Percentiles rank a stretch among this genome's conserved stretches.
These are phyloP conservation scores for Cariama cristata DNA, from an alignment of 2,113 vertebrate species.

Conservation along the genomic window DNA sequence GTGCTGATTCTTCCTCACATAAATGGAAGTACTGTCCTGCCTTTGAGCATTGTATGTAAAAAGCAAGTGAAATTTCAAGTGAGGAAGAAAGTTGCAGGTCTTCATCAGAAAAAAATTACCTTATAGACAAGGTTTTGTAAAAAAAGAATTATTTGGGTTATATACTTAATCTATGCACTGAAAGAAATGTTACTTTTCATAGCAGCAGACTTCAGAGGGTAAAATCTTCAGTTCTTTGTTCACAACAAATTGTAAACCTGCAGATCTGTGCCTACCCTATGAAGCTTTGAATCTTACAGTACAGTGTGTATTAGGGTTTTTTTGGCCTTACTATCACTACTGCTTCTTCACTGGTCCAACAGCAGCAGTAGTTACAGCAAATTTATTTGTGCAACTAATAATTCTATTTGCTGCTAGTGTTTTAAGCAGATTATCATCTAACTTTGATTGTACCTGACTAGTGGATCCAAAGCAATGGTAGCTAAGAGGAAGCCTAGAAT, in stretches of 20 bases:
- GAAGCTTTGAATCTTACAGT: background rate
- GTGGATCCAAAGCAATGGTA: background rate
- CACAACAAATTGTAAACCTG: background rate
- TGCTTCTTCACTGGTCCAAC: background rate
- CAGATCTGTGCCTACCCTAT: background rate
- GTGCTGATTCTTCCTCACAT: background rate
- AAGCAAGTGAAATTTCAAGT: background rate
- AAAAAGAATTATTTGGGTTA: background rate
- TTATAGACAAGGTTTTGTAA: background rate
- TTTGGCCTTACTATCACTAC: background rate
- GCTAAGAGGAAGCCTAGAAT: background rate
- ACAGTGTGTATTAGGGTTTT: background rate
- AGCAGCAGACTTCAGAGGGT: background rate
- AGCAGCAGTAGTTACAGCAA: background rate
- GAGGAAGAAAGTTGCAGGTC: background rate
- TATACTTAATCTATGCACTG: background rate
- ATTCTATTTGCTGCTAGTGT: background rate
- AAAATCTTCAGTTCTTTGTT: background rate
- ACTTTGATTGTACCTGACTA: background rate
- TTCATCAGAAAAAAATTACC: background rate
- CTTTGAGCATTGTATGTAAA: background rate
- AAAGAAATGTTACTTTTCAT: background rate
- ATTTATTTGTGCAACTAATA: background rate
- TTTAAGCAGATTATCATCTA: background rate
- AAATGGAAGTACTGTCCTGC: background rate